A percentile compares a stretch with the other conserved stretches of the same genome.
phyloP scores from a whole-genome alignment of 2,888 invertebrate species.

The Microctonus brassicae region DNA sequence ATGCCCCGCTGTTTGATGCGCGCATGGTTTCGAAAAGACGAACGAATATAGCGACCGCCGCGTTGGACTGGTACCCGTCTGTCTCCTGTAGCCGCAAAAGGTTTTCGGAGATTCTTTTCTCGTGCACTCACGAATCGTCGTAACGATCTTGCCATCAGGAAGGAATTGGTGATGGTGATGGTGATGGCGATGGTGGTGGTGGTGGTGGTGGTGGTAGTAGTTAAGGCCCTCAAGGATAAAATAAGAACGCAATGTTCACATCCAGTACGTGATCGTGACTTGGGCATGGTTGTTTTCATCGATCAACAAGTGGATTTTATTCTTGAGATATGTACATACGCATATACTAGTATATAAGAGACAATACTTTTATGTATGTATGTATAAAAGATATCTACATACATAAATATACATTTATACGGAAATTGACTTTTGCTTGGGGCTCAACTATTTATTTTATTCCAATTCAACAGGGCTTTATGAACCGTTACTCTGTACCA shows the following conservation, averaged over 20 bases:
- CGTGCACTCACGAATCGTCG: slow-evolving; percentile 27
- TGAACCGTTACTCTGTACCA: background rate
- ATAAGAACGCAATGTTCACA: slow-evolving; percentile 8
- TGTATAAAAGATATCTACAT: background rate
- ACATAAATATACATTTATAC: background rate
- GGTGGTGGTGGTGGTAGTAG: background rate
- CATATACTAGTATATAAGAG: background rate
- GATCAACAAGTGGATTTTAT: slow-evolving; percentile 8
- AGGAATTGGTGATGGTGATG: slow-evolving; percentile 4
- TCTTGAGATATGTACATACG: slow-evolving; percentile 8
- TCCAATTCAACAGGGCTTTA: background rate
- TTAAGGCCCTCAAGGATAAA: background rate
- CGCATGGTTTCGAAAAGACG: background rate
- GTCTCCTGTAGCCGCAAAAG: slow-evolving; percentile 39
- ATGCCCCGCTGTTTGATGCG: slow-evolving; percentile 47
- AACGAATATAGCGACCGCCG: slow-evolving; percentile 22
- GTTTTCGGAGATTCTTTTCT: slow-evolving; percentile 34
- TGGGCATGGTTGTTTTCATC: slow-evolving; percentile 31
- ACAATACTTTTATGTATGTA: background rate
- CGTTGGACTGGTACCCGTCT: slow-evolving; percentile 36
- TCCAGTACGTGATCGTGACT: slow-evolving; percentile 31
- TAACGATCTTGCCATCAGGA: slow-evolving; percentile 37
- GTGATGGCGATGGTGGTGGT: slow-evolving; percentile 1
- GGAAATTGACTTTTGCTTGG: background rate
- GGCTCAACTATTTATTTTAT: background rate